These are phyloP conservation scores for Tetranychus piercei DNA, from an alignment of 2,888 invertebrate species.

Conservation along the genomic window DNA sequence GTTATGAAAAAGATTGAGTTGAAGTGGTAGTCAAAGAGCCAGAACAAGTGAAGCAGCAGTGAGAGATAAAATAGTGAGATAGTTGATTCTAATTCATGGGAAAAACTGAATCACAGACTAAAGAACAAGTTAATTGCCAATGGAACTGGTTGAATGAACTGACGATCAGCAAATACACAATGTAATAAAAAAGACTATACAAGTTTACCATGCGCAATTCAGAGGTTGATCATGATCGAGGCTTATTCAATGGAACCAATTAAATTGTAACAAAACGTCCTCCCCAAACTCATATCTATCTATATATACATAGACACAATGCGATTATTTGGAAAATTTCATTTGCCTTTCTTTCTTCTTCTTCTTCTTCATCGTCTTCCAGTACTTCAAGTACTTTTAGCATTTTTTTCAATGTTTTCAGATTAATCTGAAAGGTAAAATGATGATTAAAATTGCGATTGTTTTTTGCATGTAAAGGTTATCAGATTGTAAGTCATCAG, in stretches of 20 bases:
- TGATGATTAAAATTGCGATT: not conserved
- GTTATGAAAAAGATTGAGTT: not conserved
- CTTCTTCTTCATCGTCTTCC: too few species aligned
- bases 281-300: not conserved
- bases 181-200: not conserved
- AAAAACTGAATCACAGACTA: not conserved
- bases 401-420: too few species aligned
- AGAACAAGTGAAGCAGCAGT: too few species aligned
- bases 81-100: not conserved
- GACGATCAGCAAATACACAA: not conserved
- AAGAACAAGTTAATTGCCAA: conserved; percentile 6
- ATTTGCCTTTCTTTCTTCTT: too few species aligned
- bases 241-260: not conserved
- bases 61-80: not conserved
- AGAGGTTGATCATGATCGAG: not conserved
- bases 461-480: too few species aligned
- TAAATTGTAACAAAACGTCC: not conserved
- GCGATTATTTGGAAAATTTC: too few species aligned
- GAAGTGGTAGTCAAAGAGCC: not conserved
- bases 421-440: not conserved
- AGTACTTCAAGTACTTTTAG: too few species aligned
- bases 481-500: not conserved
- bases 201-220: not conserved
- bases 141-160: conserved; percentile 1
- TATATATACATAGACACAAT: not conserved